These are phyloP conservation scores for Stenolophus ochropezus DNA, from an alignment of 2,888 invertebrate genomes.

Conservation along the genomic window DNA sequence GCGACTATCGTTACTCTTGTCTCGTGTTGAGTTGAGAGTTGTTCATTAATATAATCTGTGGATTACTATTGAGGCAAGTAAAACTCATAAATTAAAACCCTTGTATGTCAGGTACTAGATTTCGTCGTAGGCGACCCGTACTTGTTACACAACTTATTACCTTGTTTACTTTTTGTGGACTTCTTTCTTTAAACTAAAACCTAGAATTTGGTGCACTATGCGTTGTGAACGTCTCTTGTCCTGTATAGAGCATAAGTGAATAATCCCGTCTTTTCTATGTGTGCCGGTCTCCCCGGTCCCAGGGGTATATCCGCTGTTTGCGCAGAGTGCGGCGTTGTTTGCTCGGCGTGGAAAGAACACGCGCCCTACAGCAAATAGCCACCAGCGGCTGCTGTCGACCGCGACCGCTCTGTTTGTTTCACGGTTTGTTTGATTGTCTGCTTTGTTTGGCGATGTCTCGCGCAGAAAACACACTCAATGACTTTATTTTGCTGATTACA, in stretches of 20 bases:
- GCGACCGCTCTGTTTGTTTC: conserved; percentile 11
- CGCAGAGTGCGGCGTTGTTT: conserved; percentile 47
- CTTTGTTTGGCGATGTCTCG: conserved; percentile 18
- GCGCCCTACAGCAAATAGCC: conserved; percentile 47
- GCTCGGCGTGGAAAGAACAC: conserved; percentile 54
- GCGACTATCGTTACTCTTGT: no score
- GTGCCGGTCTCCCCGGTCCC: not conserved
- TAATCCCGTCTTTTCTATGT: not conserved
- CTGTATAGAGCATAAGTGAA: not conserved
- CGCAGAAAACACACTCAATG: not conserved
- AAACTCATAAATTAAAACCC: no score
- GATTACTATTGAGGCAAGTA: no score
- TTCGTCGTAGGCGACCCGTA: no score
- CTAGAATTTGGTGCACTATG: no score
- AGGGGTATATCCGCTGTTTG: conserved; percentile 47
- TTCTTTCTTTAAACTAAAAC: no score
- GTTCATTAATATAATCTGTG: no score
- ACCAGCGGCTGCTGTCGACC: conserved; percentile 21
- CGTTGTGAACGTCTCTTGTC: no score
- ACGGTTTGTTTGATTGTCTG: conserved; percentile 22
- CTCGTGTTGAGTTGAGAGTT: no score
- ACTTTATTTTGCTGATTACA: not conserved
- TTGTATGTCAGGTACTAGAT: no score
- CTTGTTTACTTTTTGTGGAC: no score
- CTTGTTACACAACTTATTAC: no score